Evolutionary conservation across 2,797 vertebrate genomes (phyloP), one percentile per base, ranked within the genome.

Genomic region (Ciconia nigra): DNA sequence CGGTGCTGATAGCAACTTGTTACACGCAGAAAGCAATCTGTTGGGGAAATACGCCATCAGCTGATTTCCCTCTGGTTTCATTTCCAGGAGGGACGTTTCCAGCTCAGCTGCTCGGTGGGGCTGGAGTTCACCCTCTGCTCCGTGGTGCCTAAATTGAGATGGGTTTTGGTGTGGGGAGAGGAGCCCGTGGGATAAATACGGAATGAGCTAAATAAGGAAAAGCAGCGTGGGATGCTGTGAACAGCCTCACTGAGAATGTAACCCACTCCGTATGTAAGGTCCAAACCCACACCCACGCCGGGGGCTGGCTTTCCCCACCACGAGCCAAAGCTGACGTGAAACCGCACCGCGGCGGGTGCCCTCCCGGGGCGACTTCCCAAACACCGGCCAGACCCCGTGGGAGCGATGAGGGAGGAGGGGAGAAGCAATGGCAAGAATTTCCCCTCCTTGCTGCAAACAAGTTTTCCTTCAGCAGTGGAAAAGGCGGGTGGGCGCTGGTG

Each of bases 171-270:
- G 89, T 72, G 80, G 66, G 62, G 78, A 91, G 73, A 92, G 81
- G 73, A 87, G 83, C 37, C 66, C 2, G 7, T 21, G 49, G 71
- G 89, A 82, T 89, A 94, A 94, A 91, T 79, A 65, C 4, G 61
- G 81, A 24, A 49, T 0, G 10, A 77, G 78, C 91, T 97, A 93
- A 95, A 97, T 89, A 28, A 90, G 89, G 96, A 55, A 87, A 49
- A 54, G 93, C 94, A 69, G 91, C 2, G 91, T 93, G 94, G 94
- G 96, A 79, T 84, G 94, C 87, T 91, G 96, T 2, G 2, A 95
- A 47, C 89, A 93, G 84, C 88, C 90, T 80, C n/a, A 3, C 57
- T 1, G 35, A 3, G 5, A 52, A 62, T 15, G 78, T 39, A 82
- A 65, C 89, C 94, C 84, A 54, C 91, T 71, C 93, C 2, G 3